Evolutionary conservation across 2,888 invertebrate species (phyloP), one percentile per base, ranked within the genome.

Genomic region (Julus scandinavius): DNA sequence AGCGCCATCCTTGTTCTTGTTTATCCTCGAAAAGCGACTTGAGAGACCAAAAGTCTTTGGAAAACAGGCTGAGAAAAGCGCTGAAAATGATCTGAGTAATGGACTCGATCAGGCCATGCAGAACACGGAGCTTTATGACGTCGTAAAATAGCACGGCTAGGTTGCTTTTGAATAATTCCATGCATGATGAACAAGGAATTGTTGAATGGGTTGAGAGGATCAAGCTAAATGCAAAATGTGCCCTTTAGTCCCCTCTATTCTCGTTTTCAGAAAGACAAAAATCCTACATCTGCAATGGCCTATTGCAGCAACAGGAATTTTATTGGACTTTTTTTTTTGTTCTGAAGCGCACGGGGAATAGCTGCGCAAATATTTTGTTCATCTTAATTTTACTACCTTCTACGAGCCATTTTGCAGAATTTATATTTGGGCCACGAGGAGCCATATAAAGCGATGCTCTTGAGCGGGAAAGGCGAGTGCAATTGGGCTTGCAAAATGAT

Each of bases 91-190:
- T 63, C 63, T 15, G 63, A 5, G 63, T 63, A 63, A 63, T 63
- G 63, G 63, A 63, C 63, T 9, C 63, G 63, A 63, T 63, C 63
- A 63, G 63, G 63, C 63, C 63, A 63, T 63, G 63, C 63, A 63
- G 63, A 63, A 63, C 63, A 63, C 63, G 63, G 63, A 20, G 63
- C 63, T 63, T 63, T 63, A 63, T 9, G 63, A 20, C 63, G 63
- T 63, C 63, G 63, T 63, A 63, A 63, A 63, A 63, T 20, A 20
- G 63, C 63, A 63, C 63, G 63, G 63, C 63, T 63, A 63, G 63
- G 63, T 63, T 63, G 20, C 63, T 63, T 63, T 63, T 63, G 63
- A 63, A 63, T 63, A 63, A 63, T 63, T 63, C 63, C 63, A 63
- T 20, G 63, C 63, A 63, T 63, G 63, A 63, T 63, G 63, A 63